phyloP scores from a whole-genome alignment of 2,797 vertebrate species.

The Bucorvus abyssinicus region DNA sequence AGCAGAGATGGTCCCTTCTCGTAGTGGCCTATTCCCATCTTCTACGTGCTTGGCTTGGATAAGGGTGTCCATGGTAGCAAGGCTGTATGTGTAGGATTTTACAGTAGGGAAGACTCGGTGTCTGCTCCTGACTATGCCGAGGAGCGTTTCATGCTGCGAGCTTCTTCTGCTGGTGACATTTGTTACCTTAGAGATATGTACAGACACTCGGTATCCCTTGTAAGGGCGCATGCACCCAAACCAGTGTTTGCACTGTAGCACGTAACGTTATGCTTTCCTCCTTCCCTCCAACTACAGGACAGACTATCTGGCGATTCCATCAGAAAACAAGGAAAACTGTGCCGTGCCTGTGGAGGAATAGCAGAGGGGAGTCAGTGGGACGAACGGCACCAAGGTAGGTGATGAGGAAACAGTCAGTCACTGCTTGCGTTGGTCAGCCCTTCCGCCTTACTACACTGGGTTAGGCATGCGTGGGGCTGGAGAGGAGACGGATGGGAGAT shows the following conservation, averaged over 20 bases:
- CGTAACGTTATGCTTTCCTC: background rate
- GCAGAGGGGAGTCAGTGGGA: background rate
- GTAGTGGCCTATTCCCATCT: background rate
- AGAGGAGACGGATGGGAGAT: fast-evolving
- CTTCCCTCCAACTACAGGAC: conserved; percentile 80
- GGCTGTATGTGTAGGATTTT: background rate
- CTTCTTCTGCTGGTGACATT: fast-evolving
- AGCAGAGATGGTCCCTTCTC: background rate
- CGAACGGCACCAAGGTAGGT: conserved; percentile 49
- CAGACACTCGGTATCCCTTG: background rate
- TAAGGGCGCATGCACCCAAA: background rate
- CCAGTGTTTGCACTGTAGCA: background rate
- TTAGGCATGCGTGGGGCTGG: fast-evolving
- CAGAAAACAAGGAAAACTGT: conserved; percentile 92
- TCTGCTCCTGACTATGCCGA: background rate
- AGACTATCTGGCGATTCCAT: conserved; percentile 94
- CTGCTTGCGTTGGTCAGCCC: background rate
- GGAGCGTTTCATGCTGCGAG: background rate
- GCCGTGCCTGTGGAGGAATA: conserved; percentile 88
- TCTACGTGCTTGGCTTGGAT: background rate
- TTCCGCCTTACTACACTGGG: background rate
- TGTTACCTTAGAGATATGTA: background rate
- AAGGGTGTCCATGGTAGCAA: fast-evolving
- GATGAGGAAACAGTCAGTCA: fast-evolving
- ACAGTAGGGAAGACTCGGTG: background rate